Base-by-base conservation (phyloP, 2,113 vertebrate genomes). In the Arizona elegans region DNA sequence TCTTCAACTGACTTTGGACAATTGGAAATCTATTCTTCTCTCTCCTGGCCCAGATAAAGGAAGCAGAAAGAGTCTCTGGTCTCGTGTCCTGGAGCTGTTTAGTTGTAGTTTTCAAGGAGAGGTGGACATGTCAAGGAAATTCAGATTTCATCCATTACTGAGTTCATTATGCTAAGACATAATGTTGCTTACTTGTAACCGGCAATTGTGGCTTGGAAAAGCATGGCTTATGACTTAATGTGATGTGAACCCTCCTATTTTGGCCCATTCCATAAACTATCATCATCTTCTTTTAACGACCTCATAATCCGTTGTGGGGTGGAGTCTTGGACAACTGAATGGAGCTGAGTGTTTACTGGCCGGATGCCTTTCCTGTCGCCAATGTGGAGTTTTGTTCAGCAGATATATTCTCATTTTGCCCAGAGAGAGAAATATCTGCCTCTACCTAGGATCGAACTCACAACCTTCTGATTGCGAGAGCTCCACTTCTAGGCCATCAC, bases 1-100 rank as follows among this genome's bases (percentile, higher is more conserved):
- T 94, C 91, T 54, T 94, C 93, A 93, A 91, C 56, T 94, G 91
- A 89, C 88, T 94, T 95, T 94, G 92, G 93, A 59, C n/a, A 89
- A 95, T 50, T 94, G 26, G 81, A 50, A 29, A 50, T 8, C 29
- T 3, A 13, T 59, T 59, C 56, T 43, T 38, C 0, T 10, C 87
- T 17, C 52, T 26, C 56, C 26, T 65, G 26, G 24, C 38, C 19
- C 4, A 26, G 43, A 23, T 47, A 29, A 38, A 55, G 17, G 53
- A 13, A 26, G 47, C 0, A 11, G 43, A 43, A 24, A 29, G 53
- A 58, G 1, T 29, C 89, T 47, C n/a, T n/a, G 15, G n/a, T 81
- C 33, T 65, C 26, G 1, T 29, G 59, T 65, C 5, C 59, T 15
- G 29, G n/a, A 47, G 38, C 24, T 90, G 29, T 33, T 65, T 29